A percentile compares a stretch with the other conserved stretches of the same genome.
Evolutionary conservation across 2,113 vertebrate species (phyloP).

Genomic region (Pollachius pollachius): DNA sequence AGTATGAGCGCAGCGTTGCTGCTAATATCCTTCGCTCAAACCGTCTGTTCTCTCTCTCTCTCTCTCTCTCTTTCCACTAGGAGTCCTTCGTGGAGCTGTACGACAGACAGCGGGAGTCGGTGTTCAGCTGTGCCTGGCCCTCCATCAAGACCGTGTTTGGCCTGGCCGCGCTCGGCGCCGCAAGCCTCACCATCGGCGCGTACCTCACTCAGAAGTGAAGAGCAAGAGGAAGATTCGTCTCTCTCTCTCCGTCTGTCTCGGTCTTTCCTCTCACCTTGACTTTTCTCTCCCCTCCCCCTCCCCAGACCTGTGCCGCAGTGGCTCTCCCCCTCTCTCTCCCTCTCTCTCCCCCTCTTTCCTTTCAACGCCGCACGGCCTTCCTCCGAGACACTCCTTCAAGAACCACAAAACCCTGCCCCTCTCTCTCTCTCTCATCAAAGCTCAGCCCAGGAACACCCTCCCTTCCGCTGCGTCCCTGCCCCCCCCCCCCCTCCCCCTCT

Average conservation of each 20-base stretch:
- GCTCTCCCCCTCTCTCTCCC: not conserved
- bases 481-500: slow-evolving; percentile 15
- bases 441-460: slow-evolving; percentile 31
- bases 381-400: slow-evolving; percentile 53
- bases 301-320: too few species aligned
- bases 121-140: slow-evolving; percentile 90
- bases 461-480: slow-evolving; percentile 12
- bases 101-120: slow-evolving; percentile 81
- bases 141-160: slow-evolving; percentile 93
- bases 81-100: slow-evolving; percentile 97
- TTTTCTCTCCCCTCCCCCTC: slow-evolving; percentile 19
- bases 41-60: not conserved
- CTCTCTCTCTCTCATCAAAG: slow-evolving; percentile 66
- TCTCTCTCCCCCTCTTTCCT: slow-evolving; percentile 1
- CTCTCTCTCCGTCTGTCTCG: not conserved
- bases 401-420: slow-evolving; percentile 28
- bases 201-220: slow-evolving; percentile 95
- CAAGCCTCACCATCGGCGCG: slow-evolving; percentile 93
- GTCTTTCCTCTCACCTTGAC: too few species aligned
- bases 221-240: not conserved
- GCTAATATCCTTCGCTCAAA: not conserved
- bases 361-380: slow-evolving; percentile 49
- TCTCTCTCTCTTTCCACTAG: slow-evolving; percentile 62
- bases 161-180: slow-evolving; percentile 90
- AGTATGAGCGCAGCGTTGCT: not conserved